Conservation (phyloP, 1,140 invertebrate species). For the Drosophila biarmipes region DNA sequence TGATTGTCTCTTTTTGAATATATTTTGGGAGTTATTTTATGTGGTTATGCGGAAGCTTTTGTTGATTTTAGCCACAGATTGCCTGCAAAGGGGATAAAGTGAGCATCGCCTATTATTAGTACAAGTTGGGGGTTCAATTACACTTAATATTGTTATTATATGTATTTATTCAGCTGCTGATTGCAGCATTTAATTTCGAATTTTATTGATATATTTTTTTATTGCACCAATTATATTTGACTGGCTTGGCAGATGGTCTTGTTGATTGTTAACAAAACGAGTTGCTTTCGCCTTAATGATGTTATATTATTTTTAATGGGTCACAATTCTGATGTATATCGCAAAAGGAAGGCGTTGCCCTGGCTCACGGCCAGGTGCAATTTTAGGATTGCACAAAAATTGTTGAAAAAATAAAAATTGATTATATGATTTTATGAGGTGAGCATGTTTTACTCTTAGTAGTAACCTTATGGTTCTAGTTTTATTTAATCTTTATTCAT, state of each 20-base stretch:
- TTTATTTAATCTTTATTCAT: conserved; percentile 1
- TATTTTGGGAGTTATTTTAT: conserved; percentile 40
- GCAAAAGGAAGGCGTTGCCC: neutral
- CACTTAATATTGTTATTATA: conserved; percentile 36
- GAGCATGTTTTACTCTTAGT: neutral
- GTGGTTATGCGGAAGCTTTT: conserved; percentile 45
- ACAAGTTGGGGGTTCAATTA: conserved; percentile 35
- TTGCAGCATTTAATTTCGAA: conserved; percentile 28
- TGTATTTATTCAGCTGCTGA: conserved; percentile 31
- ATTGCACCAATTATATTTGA: conserved; percentile 36
- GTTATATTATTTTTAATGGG: conserved; percentile 4
- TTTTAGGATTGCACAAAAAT: neutral
- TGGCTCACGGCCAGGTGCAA: conserved; percentile 12
- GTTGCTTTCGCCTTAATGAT: conserved; percentile 15
- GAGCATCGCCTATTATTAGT: conserved; percentile 31
- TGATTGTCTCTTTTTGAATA: conserved; percentile 41
- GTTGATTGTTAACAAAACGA: conserved; percentile 32
- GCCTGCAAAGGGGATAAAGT: conserved; percentile 56
- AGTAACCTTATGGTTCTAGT: neutral
- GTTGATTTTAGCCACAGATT: conserved; percentile 48
- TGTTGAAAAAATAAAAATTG: too few species aligned
- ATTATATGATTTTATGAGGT: too few species aligned
- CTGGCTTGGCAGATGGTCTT: conserved; percentile 31
- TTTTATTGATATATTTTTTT: conserved; percentile 15
- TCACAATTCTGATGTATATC: conserved; percentile 8